These are phyloP conservation scores for Cheilosia scutellata DNA, from an alignment of 2,888 invertebrate species.

Conservation along the genomic window DNA sequence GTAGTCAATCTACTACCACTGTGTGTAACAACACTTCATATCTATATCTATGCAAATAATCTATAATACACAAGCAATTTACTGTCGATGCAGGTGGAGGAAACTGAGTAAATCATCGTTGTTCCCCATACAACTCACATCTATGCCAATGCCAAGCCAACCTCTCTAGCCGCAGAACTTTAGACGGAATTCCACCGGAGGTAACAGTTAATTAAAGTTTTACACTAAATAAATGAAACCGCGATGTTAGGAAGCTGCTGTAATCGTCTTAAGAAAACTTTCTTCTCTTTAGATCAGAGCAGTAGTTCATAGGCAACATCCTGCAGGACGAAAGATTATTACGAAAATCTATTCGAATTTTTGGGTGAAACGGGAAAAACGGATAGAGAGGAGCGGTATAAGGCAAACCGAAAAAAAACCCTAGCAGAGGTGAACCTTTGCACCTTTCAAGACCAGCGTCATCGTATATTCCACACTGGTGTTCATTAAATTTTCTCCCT, in stretches of 20 bases:
- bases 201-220: conserved; percentile 75
- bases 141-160: neutral
- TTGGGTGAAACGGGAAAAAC: neutral
- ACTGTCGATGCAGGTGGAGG: conserved; percentile 60
- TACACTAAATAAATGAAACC: conserved; percentile 73
- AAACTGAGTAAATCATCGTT: conserved; percentile 64
- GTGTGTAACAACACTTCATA: conserved; percentile 4
- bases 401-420: neutral
- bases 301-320: neutral
- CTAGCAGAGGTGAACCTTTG: neutral
- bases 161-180: conserved; percentile 7
- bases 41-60: conserved; percentile 40
- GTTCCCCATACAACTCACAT: conserved; percentile 12
- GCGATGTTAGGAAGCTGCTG: conserved; percentile 65
- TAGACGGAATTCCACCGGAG: conserved; percentile 51
- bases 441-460: conserved; percentile 2
- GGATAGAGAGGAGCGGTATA: too few relatives aligned
- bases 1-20: conserved; percentile 21
- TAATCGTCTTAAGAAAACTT: conserved; percentile 73
- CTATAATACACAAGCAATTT: conserved; percentile 45
- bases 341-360: conserved; percentile 7
- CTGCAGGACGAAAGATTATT: conserved; percentile 5
- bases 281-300: conserved; percentile 1
- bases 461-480: conserved; percentile 24
- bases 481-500: conserved; percentile 65